Evolutionary conservation across 2,888 invertebrate species (phyloP).

Genomic region (Rhingia campestris): DNA sequence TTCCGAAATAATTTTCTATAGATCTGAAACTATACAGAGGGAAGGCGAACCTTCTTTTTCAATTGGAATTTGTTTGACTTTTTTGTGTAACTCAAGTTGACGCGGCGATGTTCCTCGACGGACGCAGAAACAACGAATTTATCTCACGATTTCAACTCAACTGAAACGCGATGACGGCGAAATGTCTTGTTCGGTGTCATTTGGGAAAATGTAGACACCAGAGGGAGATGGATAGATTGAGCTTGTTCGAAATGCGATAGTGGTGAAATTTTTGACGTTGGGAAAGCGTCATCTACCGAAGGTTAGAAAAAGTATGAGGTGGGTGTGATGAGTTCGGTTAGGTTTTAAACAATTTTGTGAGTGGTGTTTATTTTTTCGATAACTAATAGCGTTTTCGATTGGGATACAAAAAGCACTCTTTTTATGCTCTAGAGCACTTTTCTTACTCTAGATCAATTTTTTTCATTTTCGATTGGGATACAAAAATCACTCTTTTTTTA

Average conservation of each 20-base stretch:
- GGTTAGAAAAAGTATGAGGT: no score
- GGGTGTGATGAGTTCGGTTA: no score
- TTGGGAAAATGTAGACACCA: constrained; percentile 13
- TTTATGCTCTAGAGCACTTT: no score
- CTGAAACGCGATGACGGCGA: constrained; percentile 56
- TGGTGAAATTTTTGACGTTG: neutral
- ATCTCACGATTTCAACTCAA: constrained; percentile 71
- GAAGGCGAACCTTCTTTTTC: neutral
- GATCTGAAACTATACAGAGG: neutral
- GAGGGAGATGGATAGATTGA: constrained; percentile 44
- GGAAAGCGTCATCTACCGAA: no score
- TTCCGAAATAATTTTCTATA: constrained; percentile 24
- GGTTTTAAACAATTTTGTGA: no score
- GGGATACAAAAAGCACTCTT: no score
- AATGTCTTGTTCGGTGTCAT: constrained; percentile 29
- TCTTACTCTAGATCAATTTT: no score
- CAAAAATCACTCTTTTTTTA: no score
- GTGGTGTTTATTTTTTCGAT: no score
- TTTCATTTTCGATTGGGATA: no score
- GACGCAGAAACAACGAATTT: constrained; percentile 71
- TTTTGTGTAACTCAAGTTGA: constrained; percentile 40
- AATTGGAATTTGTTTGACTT: constrained; percentile 16
- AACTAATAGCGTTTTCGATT: no score
- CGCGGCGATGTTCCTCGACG: constrained; percentile 63
- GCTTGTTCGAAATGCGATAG: constrained; percentile 35